Conservation (phyloP, 1,140 invertebrate species). For the Sitodiplosis mosellana region DNA sequence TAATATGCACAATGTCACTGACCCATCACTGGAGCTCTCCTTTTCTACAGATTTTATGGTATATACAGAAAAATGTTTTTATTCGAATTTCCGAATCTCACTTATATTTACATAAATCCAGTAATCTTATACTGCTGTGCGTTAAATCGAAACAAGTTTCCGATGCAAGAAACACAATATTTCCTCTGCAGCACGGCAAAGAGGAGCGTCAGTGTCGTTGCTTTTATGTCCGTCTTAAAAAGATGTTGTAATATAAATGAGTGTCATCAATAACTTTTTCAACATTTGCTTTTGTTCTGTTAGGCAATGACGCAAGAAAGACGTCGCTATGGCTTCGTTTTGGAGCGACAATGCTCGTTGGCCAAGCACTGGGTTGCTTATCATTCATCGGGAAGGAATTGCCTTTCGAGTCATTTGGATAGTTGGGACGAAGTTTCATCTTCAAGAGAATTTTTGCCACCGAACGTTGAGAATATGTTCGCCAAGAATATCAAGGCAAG, state of each 20-base stretch:
- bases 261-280: not conserved
- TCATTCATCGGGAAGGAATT: conserved; percentile 54
- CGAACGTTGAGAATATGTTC: conserved; percentile 62
- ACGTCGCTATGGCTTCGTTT: conserved; percentile 77
- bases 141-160: no score
- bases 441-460: conserved; percentile 64
- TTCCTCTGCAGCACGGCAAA: no score
- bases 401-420: conserved; percentile 63
- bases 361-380: conserved; percentile 83
- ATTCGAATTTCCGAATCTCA: no score
- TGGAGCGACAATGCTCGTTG: conserved; percentile 77
- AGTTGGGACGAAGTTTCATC: conserved; percentile 76
- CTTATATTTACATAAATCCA: no score
- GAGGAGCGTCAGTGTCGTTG: no score
- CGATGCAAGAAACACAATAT: no score
- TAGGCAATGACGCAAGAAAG: conserved; percentile 89
- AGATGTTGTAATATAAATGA: not conserved
- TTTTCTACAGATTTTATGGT: no score
- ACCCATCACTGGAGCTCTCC: no score
- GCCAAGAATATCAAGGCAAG: conserved; percentile 24
- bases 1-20: no score
- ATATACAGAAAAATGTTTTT: no score
- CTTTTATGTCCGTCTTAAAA: no score
- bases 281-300: conserved; percentile 11
- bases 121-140: no score